These are phyloP conservation scores for Mesorhabditis sp. DNA, from an alignment of 2,888 invertebrate genomes.

Conservation along the genomic window DNA sequence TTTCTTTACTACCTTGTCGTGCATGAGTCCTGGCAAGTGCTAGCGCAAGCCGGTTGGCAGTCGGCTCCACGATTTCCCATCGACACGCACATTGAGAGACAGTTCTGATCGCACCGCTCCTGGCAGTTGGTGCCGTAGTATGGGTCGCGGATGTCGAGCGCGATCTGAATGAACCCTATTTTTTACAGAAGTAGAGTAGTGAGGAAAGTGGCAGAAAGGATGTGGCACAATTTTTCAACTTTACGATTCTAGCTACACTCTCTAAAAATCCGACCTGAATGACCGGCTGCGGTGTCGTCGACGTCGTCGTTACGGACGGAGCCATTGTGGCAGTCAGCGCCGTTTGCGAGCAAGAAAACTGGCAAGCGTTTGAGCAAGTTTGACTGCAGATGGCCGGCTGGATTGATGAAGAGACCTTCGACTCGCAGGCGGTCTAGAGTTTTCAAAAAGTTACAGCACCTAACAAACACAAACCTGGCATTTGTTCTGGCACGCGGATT, in stretches of 20 bases:
- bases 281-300: not conserved
- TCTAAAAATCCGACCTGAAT: no score
- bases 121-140: conserved; percentile 33
- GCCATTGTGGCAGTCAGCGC: not conserved
- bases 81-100: conserved; percentile 34
- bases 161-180: conserved; percentile 31
- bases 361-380: not conserved
- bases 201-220: no score
- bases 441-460: not conserved
- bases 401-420: not conserved
- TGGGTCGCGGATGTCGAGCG: conserved; percentile 32
- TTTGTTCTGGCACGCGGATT: not conserved
- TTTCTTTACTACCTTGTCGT: not conserved
- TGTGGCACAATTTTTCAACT: no score
- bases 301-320: not conserved
- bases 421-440: not conserved
- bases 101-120: conserved; percentile 27
- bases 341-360: not conserved
- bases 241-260: no score
- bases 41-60: not conserved
- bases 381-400: not conserved
- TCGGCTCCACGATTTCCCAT: not conserved
- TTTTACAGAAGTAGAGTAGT: no score
- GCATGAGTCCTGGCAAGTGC: not conserved
- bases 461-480: not conserved